A percentile compares a stretch with the other conserved stretches of the same genome.
phyloP scores from a whole-genome alignment of 1,140 invertebrate species.

The Sminthurides bifidus region DNA sequence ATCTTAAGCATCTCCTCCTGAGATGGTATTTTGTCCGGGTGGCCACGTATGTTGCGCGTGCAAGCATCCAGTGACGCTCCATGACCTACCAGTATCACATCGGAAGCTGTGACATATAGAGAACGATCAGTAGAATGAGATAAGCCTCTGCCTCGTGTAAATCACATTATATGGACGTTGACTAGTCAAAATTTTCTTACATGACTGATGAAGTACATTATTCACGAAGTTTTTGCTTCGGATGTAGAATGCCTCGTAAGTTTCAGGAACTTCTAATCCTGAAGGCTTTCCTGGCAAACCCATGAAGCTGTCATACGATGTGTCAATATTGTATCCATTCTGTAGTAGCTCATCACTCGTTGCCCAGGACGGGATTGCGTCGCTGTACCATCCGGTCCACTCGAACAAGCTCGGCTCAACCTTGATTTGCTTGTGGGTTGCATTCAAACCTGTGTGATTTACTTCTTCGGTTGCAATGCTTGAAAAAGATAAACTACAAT shows the following conservation, averaged over 20 bases:
- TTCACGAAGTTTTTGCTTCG: constrained; percentile 38
- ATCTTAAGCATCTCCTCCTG: constrained; percentile 54
- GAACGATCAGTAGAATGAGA: too few relatives aligned
- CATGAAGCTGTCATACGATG: constrained; percentile 54
- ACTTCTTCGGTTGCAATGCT: too few relatives aligned
- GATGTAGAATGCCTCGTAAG: constrained; percentile 62
- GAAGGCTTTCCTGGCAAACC: too few relatives aligned
- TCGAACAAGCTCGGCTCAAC: constrained; percentile 85
- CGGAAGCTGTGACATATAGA: too few relatives aligned
- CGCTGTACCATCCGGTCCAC: constrained; percentile 80
- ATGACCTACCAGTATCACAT: constrained; percentile 76
- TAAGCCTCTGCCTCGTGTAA: too few relatives aligned
- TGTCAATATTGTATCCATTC: constrained; percentile 64
- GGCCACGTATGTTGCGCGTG: constrained; percentile 58
- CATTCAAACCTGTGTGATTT: constrained; percentile 42
- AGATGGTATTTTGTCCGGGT: constrained; percentile 46
- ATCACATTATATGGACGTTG: too few relatives aligned
- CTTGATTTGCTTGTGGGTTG: constrained; percentile 41
- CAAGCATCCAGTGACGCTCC: constrained; percentile 73
- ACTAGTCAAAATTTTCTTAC: constrained; percentile 52
- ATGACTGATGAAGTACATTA: not conserved
- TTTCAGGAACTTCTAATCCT: constrained; percentile 46
- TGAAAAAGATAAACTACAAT: too few relatives aligned
- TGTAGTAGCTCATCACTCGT: constrained; percentile 53
- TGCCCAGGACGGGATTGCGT: constrained; percentile 67